Evolutionary conservation across 2,888 invertebrate genomes (phyloP).

Genomic region (Coecobrya sp.): DNA sequence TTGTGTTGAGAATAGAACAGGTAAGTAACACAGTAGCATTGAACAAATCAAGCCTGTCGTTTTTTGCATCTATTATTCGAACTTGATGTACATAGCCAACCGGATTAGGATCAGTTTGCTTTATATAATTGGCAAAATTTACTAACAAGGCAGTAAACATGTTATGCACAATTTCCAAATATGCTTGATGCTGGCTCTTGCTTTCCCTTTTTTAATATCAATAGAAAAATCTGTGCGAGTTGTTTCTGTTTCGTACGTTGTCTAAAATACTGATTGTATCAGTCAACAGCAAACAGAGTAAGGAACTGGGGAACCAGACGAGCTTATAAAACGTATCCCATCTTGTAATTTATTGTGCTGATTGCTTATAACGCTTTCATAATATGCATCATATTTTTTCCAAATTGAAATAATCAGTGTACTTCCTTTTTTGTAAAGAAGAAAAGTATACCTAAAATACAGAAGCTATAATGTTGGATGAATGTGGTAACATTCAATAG

Average conservation of each 20-base stretch:
- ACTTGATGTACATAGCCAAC: slow-evolving; percentile 58
- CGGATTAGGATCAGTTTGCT: slow-evolving; percentile 67
- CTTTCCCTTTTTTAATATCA: slow-evolving; percentile 65
- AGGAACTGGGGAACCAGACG: neutral
- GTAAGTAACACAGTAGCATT: slow-evolving; percentile 76
- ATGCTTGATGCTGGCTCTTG: slow-evolving; percentile 35
- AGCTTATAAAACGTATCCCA: neutral
- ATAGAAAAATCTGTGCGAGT: neutral
- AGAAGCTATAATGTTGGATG: neutral
- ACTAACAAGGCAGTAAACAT: slow-evolving; percentile 76
- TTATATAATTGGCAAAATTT: slow-evolving; percentile 74
- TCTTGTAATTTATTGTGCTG: slow-evolving; percentile 26
- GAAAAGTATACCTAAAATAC: neutral
- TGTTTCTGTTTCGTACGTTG: neutral
- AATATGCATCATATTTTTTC: slow-evolving; percentile 11
- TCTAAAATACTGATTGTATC: neutral
- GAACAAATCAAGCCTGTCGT: slow-evolving; percentile 74
- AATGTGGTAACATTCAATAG: neutral
- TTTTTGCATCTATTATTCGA: slow-evolving; percentile 56
- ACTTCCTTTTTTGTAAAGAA: slow-evolving; percentile 42
- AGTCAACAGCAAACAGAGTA: neutral
- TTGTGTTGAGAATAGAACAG: slow-evolving; percentile 33
- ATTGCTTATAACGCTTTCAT: slow-evolving; percentile 34
- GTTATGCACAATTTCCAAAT: slow-evolving; percentile 59
- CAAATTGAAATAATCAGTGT: slow-evolving; percentile 55